A percentile compares a stretch with the other conserved stretches of the same genome.
phyloP scores from a whole-genome alignment of 2,888 invertebrate genomes.

The Pogonocherus hispidulus region DNA sequence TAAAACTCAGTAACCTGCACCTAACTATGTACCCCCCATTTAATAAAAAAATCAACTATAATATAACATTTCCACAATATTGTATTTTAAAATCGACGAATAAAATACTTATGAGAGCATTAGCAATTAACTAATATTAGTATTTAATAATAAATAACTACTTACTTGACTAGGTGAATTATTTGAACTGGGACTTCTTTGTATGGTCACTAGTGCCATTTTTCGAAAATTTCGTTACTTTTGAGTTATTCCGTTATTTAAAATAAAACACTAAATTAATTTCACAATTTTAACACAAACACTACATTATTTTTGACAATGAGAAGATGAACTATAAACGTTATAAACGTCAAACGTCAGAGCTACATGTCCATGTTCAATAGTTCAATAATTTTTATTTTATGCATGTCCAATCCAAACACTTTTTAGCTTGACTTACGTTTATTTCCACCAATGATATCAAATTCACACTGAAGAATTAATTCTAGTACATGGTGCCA shows the following conservation, averaged over 20 bases:
- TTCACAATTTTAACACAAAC: conserved; percentile 49
- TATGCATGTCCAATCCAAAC: conserved; percentile 50
- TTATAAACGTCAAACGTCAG: conserved; percentile 60
- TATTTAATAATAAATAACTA: no score
- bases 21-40: no score
- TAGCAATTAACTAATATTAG: no score
- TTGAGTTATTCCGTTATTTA: conserved; percentile 38
- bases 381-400: conserved; percentile 62
- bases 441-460: conserved; percentile 31
- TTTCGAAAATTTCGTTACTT: conserved; percentile 45
- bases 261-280: conserved; percentile 47
- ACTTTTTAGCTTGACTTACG: conserved; percentile 36
- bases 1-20: no score
- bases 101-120: no score
- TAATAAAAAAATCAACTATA: no score
- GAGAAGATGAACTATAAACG: conserved; percentile 31
- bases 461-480: background rate
- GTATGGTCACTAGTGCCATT: conserved; percentile 82
- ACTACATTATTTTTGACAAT: conserved; percentile 60
- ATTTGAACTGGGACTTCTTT: conserved; percentile 80
- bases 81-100: no score
- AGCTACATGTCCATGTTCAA: conserved; percentile 71
- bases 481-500: conserved; percentile 8
- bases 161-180: conserved; percentile 71
- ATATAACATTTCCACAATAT: no score